Evolutionary conservation across 2,113 vertebrate species (phyloP).

Genomic region (Galemys pyrenaicus): DNA sequence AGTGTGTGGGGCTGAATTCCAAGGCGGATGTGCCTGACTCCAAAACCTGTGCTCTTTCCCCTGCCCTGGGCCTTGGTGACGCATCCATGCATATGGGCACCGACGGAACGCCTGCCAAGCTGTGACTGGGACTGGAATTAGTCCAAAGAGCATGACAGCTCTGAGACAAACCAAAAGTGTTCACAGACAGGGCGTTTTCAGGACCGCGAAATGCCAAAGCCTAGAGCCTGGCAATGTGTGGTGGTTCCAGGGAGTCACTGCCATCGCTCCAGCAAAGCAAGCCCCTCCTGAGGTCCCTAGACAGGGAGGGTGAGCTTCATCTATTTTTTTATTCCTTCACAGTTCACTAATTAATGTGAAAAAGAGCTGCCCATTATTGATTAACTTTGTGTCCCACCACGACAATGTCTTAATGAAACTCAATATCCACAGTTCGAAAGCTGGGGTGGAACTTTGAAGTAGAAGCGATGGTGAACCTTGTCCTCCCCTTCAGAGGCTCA

Average conservation of each 20-base stretch:
- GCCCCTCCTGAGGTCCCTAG: not conserved
- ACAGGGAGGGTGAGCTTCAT: not conserved
- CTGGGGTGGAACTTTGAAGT: constrained; percentile 69
- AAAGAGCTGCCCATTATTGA: constrained; percentile 74
- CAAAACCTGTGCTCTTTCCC: too few relatives aligned
- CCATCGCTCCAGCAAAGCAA: not conserved
- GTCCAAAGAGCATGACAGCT: not conserved
- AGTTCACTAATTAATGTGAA: constrained; percentile 77
- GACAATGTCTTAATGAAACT: constrained; percentile 76
- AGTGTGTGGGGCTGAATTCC: not conserved
- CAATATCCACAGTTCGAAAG: constrained; percentile 72
- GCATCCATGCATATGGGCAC: rapidly evolving
- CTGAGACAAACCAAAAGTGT: not conserved
- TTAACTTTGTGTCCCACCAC: constrained; percentile 54
- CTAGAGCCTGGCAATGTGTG: not conserved
- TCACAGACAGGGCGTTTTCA: not conserved
- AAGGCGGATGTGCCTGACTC: not conserved
- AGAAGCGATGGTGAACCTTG: constrained; percentile 58
- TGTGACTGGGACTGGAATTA: not conserved
- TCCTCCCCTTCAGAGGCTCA: not conserved
- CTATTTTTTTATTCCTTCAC: not conserved
- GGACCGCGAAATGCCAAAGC: not conserved
- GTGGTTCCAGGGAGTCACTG: not conserved
- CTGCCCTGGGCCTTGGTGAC: not conserved
- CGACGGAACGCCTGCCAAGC: not conserved